Base-by-base conservation (phyloP, 1,140 invertebrate genomes). In the Kradibia gibbosae region DNA sequence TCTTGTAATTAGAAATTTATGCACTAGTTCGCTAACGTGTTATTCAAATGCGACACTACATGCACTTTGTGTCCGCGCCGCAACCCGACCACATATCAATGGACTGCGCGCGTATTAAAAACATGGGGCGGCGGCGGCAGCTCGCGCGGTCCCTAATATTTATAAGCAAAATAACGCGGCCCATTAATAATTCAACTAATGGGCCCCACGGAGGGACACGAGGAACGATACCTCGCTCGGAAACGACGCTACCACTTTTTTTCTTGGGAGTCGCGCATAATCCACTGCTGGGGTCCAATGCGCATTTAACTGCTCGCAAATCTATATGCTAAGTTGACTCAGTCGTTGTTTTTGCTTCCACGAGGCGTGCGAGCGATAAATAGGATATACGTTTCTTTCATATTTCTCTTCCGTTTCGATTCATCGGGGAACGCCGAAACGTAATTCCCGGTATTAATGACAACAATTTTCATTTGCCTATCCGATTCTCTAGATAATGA, bases 1-100 rank as follows among this genome's bases (percentile, higher is more conserved):
- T 85, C 89, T 90, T 90, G 89, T 90, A 90, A 90, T 90, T 90
- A 90, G 86, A 90, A 90, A 90, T 90, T 89, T 90, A 90, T 90
- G 89, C 88, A 90, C 88, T 90, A 89, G 88, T 89, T 89, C 72
- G 84, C 84, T 83, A 85, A 71, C 88, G 77, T 90, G 89, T 90
- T 90, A 90, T 90, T 90, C 89, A 90, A 90, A 90, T 90, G 89
- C 89, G 89, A 90, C 88, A 89, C 83, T 87, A 86, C 83, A 84
- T 72, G 50, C 67, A 70, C 84, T 86, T 84, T 81, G 87, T 85
- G 73, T 45, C 34, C 36, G 81, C 77, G 80, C 28, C 80, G 81
- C 28, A n/a, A 25, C 84, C 34, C 72, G 80, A 48, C 79, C 82
- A 84, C 85, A 82, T 87, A 86, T 86, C 77, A 50, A 13, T 28